phyloP scores from a whole-genome alignment of 2,888 invertebrate species.

The Torymus auratus region DNA sequence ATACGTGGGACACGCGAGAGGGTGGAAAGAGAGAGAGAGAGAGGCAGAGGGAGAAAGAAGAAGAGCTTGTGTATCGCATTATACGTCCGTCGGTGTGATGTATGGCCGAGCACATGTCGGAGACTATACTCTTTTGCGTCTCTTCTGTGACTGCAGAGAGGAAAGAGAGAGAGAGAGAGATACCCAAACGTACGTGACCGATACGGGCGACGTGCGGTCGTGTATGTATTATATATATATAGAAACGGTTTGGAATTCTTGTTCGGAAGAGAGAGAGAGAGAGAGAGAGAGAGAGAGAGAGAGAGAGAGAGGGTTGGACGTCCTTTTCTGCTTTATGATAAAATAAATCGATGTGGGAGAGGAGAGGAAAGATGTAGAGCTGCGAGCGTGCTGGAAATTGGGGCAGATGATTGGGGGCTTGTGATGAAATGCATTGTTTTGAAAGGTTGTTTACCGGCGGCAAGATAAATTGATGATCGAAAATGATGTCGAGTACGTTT shows the following conservation, averaged over 20 bases:
- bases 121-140: constrained; percentile 24
- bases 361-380: too few species aligned
- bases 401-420: not conserved
- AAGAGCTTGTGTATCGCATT: constrained; percentile 43
- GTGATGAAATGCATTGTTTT: constrained; percentile 7
- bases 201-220: constrained; percentile 63
- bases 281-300: too few species aligned
- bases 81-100: constrained; percentile 71
- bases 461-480: too few species aligned
- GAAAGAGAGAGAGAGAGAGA: constrained; percentile 2
- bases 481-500: too few species aligned
- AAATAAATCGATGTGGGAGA: too few species aligned
- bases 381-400: not conserved
- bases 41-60: constrained; percentile 16
- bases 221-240: not conserved
- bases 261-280: too few species aligned
- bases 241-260: not conserved
- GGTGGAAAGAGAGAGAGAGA: constrained; percentile 2
- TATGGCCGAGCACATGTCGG: constrained; percentile 68
- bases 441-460: not conserved
- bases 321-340: too few species aligned
- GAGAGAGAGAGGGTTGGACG: too few species aligned
- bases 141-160: constrained; percentile 57
- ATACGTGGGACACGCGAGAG: constrained; percentile 9
- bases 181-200: constrained; percentile 73